Evolutionary conservation across 2,888 invertebrate genomes (phyloP).

Genomic region (Criorhina ranunculi): DNA sequence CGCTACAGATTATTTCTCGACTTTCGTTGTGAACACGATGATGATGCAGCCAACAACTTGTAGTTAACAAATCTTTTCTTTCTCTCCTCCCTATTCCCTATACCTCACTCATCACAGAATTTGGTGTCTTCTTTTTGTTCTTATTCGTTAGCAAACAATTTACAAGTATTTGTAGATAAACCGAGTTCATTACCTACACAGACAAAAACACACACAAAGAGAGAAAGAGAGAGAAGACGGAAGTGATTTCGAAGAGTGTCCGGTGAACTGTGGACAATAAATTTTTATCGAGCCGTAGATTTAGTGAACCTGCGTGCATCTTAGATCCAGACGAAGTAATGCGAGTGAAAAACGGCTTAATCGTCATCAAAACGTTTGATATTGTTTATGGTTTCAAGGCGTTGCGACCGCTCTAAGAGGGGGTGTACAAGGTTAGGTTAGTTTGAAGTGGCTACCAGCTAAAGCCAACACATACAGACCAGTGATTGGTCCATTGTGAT

Average conservation of each 20-base stretch:
- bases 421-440: no score
- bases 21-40: conserved; percentile 48
- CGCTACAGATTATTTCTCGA: conserved; percentile 63
- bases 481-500: no score
- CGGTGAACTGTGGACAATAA: not conserved
- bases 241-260: not conserved
- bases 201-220: no score
- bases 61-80: conserved; percentile 58
- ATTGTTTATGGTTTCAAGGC: no score
- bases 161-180: conserved; percentile 36
- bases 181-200: conserved; percentile 1
- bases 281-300: not conserved
- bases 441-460: no score
- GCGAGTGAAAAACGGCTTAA: no score
- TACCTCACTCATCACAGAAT: no score
- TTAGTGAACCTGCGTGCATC: not conserved
- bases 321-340: not conserved
- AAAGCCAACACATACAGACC: no score
- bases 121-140: not conserved
- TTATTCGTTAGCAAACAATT: conserved; percentile 21
- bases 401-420: no score
- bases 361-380: no score
- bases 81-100: not conserved
- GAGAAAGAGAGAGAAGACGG: not conserved
- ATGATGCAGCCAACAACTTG: conserved; percentile 58